Evolutionary conservation across 1,140 invertebrate genomes (phyloP).

Genomic region (Metaphire vulgaris): DNA sequence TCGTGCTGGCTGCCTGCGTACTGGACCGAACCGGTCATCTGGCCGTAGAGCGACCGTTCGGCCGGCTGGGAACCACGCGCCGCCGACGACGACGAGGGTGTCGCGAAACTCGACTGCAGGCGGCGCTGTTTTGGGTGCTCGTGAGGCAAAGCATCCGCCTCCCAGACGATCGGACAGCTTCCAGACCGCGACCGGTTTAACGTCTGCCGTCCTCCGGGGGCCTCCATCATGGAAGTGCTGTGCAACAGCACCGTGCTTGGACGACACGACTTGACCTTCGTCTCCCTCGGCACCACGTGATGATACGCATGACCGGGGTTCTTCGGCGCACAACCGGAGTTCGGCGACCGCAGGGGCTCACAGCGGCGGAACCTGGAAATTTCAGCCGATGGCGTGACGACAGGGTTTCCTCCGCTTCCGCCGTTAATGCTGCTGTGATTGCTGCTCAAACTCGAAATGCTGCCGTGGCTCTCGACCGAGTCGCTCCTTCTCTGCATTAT

Average conservation of each 20-base stretch:
- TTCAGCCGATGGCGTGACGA: not conserved
- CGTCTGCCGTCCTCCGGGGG: not conserved
- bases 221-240: not conserved
- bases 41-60: not conserved
- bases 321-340: not conserved
- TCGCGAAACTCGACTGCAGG: no score
- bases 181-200: not conserved
- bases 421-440: not conserved
- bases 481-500: not conserved
- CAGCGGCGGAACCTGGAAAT: not conserved
- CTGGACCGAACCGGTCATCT: not conserved
- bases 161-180: not conserved
- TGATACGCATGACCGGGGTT: not conserved
- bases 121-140: no score
- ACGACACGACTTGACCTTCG: not conserved
- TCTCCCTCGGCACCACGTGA: no score
- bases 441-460: not conserved
- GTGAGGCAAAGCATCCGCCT: not conserved
- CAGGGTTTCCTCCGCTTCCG: not conserved
- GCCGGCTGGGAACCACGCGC: no score
- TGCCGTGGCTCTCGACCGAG: slow-evolving; percentile 1
- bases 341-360: not conserved
- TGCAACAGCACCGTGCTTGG: not conserved
- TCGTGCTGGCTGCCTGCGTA: not conserved
- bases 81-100: no score